Evolutionary conservation across 2,888 invertebrate genomes (phyloP).

Genomic region (Achlya flavicornis): DNA sequence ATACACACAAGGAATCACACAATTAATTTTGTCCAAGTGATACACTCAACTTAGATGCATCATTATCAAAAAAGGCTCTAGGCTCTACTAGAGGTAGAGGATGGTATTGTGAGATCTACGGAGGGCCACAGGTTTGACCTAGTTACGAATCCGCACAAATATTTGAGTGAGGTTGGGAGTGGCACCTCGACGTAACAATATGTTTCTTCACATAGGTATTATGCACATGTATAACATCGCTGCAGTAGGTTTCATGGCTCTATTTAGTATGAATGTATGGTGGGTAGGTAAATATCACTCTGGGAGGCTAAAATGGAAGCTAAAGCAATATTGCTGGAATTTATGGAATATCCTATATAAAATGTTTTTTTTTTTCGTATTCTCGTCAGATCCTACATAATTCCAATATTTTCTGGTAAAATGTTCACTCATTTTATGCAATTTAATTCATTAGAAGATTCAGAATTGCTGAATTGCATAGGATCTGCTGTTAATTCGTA

Average conservation of each 20-base stretch:
- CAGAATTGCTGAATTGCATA: no score
- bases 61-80: slow-evolving; percentile 42
- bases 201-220: slow-evolving; percentile 42
- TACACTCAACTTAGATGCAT: slow-evolving; percentile 43
- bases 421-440: no score
- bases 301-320: no score
- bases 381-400: no score
- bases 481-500: no score
- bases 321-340: no score
- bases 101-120: slow-evolving; percentile 34
- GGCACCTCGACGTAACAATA: slow-evolving; percentile 58
- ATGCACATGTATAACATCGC: slow-evolving; percentile 17
- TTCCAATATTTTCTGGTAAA: no score
- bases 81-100: slow-evolving; percentile 36
- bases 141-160: slow-evolving; percentile 63
- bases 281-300: no score
- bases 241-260: slow-evolving; percentile 22
- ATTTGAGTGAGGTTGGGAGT: slow-evolving; percentile 68
- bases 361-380: no score
- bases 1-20: slow-evolving; percentile 59
- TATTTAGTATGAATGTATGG: neutral
- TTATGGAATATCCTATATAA: no score
- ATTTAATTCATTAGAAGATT: no score
- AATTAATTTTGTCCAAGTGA: slow-evolving; percentile 46
- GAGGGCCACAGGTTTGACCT: slow-evolving; percentile 62